Evolutionary conservation across 2,113 vertebrate genomes (phyloP).

Genomic region (Rhodinocichla rosea): DNA sequence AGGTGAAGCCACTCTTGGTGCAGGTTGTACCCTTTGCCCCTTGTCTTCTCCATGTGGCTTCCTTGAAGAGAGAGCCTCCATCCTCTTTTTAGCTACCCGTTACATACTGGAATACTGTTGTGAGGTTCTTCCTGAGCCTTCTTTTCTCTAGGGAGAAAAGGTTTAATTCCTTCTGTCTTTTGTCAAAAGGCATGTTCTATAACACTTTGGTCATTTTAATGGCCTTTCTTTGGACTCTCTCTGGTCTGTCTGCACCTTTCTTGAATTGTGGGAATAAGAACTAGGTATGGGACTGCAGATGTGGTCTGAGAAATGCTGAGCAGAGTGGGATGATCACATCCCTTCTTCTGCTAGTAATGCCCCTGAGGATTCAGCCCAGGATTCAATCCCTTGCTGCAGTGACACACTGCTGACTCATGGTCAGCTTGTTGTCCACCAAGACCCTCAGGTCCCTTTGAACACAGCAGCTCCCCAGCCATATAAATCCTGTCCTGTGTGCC

Average conservation of each 20-base stretch:
- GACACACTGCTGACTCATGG: accelerated
- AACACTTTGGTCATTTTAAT: neutral
- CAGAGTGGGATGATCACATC: neutral
- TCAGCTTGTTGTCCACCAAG: neutral
- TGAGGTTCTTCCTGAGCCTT: neutral
- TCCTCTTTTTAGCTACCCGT: neutral
- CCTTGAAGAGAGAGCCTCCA: neutral
- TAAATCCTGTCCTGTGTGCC: neutral
- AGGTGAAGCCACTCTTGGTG: neutral
- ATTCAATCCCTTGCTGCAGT: neutral
- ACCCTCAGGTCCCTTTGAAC: neutral
- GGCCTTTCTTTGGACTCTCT: neutral
- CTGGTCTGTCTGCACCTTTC: neutral
- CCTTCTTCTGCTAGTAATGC: neutral
- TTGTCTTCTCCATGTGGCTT: neutral
- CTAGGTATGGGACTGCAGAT: neutral
- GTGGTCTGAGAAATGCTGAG: neutral
- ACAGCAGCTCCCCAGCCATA: neutral
- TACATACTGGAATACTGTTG: neutral
- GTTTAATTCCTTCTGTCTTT: neutral
- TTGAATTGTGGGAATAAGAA: neutral
- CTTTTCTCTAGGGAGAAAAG: neutral
- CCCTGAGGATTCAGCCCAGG: neutral
- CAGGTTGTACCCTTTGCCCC: neutral
- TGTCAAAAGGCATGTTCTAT: neutral